Conservation (phyloP, 2,888 invertebrate genomes). For the Coecobrya sp. region DNA sequence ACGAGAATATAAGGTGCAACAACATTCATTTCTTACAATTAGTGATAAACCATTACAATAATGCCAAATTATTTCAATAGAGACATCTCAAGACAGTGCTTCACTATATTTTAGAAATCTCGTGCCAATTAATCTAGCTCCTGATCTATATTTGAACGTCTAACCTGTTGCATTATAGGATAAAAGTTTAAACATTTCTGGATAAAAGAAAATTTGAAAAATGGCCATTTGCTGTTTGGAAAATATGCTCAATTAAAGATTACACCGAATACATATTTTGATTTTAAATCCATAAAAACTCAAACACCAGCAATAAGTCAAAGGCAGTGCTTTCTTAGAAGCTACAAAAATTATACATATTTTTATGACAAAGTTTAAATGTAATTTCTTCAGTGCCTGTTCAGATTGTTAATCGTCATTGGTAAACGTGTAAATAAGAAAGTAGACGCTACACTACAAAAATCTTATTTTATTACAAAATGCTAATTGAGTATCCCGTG, state of each 20-base stretch:
- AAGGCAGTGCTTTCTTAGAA: not conserved
- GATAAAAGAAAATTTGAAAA: not conserved
- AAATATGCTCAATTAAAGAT: not conserved
- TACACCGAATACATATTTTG: not conserved
- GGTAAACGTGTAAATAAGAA: not conserved
- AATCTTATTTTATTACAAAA: not conserved
- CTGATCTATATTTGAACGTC: too few relatives aligned
- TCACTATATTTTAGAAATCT: too few relatives aligned
- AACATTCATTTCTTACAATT: too few relatives aligned
- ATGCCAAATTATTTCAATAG: too few relatives aligned
- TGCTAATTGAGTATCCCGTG: too few relatives aligned
- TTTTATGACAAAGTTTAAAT: not conserved
- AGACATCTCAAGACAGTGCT: too few relatives aligned
- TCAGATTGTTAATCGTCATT: not conserved
- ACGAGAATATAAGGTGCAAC: too few relatives aligned
- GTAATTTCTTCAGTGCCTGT: not conserved
- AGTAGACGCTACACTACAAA: not conserved
- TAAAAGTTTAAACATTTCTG: too few relatives aligned
- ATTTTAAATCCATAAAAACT: not conserved
- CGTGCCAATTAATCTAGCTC: too few relatives aligned
- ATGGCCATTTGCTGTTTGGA: too few relatives aligned
- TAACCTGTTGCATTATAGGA: too few relatives aligned
- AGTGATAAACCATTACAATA: too few relatives aligned
- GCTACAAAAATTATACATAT: conserved; percentile 4
- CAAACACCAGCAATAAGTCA: not conserved